These are phyloP conservation scores for Lepidocyrtinus sp. DNA, from an alignment of 2,888 invertebrate genomes.

Conservation along the genomic window DNA sequence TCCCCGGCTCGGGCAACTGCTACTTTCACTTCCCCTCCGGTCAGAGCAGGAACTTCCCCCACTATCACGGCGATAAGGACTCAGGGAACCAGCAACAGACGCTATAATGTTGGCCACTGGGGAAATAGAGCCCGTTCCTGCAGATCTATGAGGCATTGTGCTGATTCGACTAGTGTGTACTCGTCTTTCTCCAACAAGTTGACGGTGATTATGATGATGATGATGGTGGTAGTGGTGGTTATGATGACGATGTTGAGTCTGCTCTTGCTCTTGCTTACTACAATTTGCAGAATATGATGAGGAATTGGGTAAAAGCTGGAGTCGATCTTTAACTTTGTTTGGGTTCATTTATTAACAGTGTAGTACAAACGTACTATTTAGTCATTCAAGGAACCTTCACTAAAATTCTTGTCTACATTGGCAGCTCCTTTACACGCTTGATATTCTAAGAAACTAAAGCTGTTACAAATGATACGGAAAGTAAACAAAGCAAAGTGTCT, in stretches of 20 bases:
- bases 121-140: slow-evolving; percentile 28
- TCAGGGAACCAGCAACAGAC: neutral
- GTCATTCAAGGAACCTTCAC: neutral
- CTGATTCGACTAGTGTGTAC: slow-evolving; percentile 39
- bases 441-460: neutral
- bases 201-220: slow-evolving; percentile 9
- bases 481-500: neutral
- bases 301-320: slow-evolving; percentile 10
- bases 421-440: neutral
- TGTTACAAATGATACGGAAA: neutral
- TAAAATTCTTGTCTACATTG: neutral
- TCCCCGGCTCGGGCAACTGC: slow-evolving; percentile 24
- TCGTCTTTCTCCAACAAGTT: slow-evolving; percentile 32
- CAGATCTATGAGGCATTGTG: slow-evolving; percentile 48
- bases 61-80: slow-evolving; percentile 46
- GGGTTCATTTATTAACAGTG: slow-evolving; percentile 42
- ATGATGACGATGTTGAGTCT: slow-evolving; percentile 31
- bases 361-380: neutral
- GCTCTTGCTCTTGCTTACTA: neutral
- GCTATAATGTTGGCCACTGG: slow-evolving; percentile 21
- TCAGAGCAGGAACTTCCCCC: slow-evolving; percentile 41
- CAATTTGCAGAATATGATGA: slow-evolving; percentile 16
- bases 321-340: slow-evolving; percentile 23
- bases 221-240: slow-evolving; percentile 16
- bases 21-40: slow-evolving; percentile 45